Evolutionary conservation across 2,888 invertebrate species (phyloP).

Genomic region (Liodrosophila aerea): DNA sequence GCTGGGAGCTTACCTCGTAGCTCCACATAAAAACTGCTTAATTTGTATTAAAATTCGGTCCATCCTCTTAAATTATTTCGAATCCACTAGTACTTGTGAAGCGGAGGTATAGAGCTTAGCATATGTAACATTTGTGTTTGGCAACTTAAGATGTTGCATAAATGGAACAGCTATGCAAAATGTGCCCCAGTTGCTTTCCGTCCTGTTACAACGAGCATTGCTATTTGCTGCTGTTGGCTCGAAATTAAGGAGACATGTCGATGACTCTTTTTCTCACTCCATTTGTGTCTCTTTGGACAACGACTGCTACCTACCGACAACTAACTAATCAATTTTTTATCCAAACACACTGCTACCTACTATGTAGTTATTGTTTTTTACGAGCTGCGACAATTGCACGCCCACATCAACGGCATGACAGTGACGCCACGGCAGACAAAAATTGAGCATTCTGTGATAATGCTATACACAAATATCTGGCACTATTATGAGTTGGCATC

Average conservation of each 20-base stretch:
- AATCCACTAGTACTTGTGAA: slow-evolving; percentile 29
- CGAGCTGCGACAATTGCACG: slow-evolving; percentile 71
- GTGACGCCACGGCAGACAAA: slow-evolving; percentile 31
- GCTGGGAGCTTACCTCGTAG: slow-evolving; percentile 36
- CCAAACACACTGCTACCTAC: slow-evolving; percentile 39
- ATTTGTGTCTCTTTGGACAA: not conserved
- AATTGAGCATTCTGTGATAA: slow-evolving; percentile 9
- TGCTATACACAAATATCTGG: slow-evolving; percentile 40
- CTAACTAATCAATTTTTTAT: slow-evolving; percentile 73
- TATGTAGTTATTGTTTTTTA: slow-evolving; percentile 74
- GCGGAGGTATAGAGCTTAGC: slow-evolving; percentile 3
- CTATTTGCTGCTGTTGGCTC: slow-evolving; percentile 55
- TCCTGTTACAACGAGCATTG: slow-evolving; percentile 13
- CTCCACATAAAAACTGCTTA: slow-evolving; percentile 61
- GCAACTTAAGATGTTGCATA: slow-evolving; percentile 61
- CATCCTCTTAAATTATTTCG: slow-evolving; percentile 56
- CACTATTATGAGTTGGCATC: slow-evolving; percentile 54
- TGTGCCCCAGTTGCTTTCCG: slow-evolving; percentile 2
- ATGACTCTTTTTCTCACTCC: slow-evolving; percentile 19
- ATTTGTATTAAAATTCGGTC: slow-evolving; percentile 42
- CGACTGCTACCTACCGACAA: slow-evolving; percentile 24
- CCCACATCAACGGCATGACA: slow-evolving; percentile 31
- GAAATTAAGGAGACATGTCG: slow-evolving; percentile 61
- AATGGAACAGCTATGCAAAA: slow-evolving; percentile 44
- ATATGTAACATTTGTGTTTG: slow-evolving; percentile 61